These are phyloP conservation scores for Tenthredo distinguenda DNA, from an alignment of 2,888 invertebrate species.

Conservation along the genomic window DNA sequence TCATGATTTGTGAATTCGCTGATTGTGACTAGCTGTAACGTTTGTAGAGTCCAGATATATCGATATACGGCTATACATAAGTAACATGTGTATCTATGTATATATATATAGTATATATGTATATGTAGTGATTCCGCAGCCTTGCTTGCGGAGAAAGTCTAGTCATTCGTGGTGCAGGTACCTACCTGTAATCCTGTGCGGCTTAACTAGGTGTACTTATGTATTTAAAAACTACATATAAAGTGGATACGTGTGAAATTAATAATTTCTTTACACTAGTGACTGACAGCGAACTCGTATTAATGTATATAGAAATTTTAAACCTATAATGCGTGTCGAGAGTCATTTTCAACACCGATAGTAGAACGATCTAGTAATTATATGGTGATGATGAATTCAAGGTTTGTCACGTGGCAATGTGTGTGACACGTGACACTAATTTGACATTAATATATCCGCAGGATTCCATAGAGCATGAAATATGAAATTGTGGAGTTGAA, in stretches of 20 bases:
- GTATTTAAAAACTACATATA: background rate
- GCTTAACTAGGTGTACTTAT: background rate
- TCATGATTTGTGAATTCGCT: background rate
- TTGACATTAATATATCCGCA: background rate
- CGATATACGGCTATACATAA: background rate
- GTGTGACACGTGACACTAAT: background rate
- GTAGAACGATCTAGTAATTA: background rate
- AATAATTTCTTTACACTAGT: background rate
- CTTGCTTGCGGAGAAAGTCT: constrained; percentile 49
- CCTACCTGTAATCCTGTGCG: constrained; percentile 38
- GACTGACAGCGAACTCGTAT: background rate
- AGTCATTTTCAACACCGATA: background rate
- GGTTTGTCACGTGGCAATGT: no score
- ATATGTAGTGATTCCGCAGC: constrained; percentile 13
- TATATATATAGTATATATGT: background rate
- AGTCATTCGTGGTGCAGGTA: constrained; percentile 28
- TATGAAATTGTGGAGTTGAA: background rate
- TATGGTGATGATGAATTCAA: background rate
- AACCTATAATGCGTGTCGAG: background rate
- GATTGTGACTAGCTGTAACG: background rate
- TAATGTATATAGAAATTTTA: background rate
- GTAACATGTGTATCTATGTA: background rate
- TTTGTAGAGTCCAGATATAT: background rate
- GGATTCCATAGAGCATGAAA: background rate
- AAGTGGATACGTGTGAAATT: background rate